Percentiles rank a stretch among this genome's conserved stretches.
Evolutionary conservation across 1,140 invertebrate species (phyloP).

Genomic region (Drosophila subobscura): DNA sequence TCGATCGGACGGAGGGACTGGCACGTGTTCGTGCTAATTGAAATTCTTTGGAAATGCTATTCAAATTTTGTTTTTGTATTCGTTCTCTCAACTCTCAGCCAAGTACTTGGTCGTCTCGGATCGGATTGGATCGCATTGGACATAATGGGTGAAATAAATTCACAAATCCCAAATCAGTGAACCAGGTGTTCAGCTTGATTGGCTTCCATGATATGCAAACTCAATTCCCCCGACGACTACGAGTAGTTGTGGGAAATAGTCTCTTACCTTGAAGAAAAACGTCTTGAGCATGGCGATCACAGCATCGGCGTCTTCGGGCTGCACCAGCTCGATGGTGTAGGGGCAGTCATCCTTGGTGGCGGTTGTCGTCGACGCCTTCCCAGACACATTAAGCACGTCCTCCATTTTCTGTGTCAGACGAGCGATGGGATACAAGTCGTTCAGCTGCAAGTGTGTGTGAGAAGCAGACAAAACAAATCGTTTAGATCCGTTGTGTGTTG

Average conservation of each 20-base stretch:
- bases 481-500: constrained; percentile 33
- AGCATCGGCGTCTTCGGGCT: constrained; percentile 56
- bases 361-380: constrained; percentile 16
- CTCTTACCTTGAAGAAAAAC: constrained; percentile 84
- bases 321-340: constrained; percentile 70
- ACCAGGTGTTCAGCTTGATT: constrained; percentile 50
- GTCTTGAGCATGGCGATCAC: constrained; percentile 71
- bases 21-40: constrained; percentile 52
- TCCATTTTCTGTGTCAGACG: constrained; percentile 79
- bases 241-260: constrained; percentile 9
- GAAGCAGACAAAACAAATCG: constrained; percentile 58
- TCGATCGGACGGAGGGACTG: constrained; percentile 2
- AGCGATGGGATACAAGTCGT: constrained; percentile 79
- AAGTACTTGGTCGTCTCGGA: background rate
- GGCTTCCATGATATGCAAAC: constrained; percentile 25
- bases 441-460: constrained; percentile 62
- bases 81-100: background rate
- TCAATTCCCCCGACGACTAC: constrained; percentile 19
- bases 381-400: constrained; percentile 64
- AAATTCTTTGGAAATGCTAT: constrained; percentile 50
- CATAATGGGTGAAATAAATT: constrained; percentile 31
- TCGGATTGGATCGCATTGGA: too few relatives aligned
- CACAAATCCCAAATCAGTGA: constrained; percentile 7
- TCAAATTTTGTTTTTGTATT: constrained; percentile 30
- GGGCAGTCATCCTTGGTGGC: constrained; percentile 37